Conservation (phyloP, 2,113 vertebrate species). For the Murina feae region DNA sequence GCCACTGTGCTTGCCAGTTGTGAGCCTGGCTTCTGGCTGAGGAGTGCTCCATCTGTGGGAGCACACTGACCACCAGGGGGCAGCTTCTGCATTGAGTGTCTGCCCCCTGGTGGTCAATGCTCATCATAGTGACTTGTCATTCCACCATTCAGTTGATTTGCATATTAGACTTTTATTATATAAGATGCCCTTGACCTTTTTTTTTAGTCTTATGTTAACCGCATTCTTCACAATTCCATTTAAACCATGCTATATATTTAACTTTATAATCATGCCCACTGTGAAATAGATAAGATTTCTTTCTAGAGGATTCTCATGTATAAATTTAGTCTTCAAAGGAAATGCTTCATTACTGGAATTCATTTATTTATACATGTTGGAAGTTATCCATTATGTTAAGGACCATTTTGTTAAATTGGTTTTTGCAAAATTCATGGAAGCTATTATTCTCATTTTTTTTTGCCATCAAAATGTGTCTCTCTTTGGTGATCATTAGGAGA, state of each 20-base stretch:
- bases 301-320: not conserved
- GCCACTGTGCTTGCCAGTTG: too few relatives aligned
- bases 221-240: slow-evolving; percentile 1
- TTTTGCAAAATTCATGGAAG: slow-evolving; percentile 50
- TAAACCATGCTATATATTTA: not conserved
- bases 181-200: not conserved
- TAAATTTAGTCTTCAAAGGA: slow-evolving; percentile 39
- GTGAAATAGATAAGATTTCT: not conserved
- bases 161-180: too few relatives aligned
- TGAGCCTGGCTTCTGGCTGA: too few relatives aligned
- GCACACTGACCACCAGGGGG: too few relatives aligned
- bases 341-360: not conserved
- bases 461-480: slow-evolving; percentile 28
- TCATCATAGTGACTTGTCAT: too few relatives aligned
- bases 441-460: slow-evolving; percentile 47
- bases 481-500: slow-evolving; percentile 53
- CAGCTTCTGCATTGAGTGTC: too few relatives aligned
- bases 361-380: slow-evolving; percentile 35
- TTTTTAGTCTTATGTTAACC: not conserved
- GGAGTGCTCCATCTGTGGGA: too few relatives aligned
- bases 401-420: slow-evolving; percentile 50
- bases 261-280: not conserved
- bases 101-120: too few relatives aligned
- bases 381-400: slow-evolving; percentile 6
- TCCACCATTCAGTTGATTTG: too few relatives aligned